These are phyloP conservation scores for Crocallis elinguaria DNA, from an alignment of 2,888 invertebrate genomes.

Conservation along the genomic window DNA sequence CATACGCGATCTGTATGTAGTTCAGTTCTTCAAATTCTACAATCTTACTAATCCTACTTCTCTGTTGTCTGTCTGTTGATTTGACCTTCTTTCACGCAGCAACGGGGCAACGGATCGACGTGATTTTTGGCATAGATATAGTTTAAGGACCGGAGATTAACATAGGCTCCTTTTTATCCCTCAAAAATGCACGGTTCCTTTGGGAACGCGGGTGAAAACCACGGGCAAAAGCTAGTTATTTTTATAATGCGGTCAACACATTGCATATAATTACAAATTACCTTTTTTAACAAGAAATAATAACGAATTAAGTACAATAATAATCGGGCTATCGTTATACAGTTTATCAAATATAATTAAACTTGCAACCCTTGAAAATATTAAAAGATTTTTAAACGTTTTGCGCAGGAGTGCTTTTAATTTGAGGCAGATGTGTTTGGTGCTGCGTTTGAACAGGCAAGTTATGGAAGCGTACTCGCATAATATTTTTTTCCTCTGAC, in stretches of 20 bases:
- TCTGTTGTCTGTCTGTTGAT: too few species aligned
- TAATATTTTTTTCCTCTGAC: neutral
- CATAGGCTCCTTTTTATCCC: too few species aligned
- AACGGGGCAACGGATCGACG: too few species aligned
- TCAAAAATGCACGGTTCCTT: too few species aligned
- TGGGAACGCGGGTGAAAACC: too few species aligned
- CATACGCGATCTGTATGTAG: too few species aligned
- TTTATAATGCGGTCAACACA: slow-evolving; percentile 4
- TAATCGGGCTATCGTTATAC: slow-evolving; percentile 27
- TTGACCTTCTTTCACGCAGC: too few species aligned
- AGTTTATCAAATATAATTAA: slow-evolving; percentile 54
- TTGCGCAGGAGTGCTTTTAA: slow-evolving; percentile 53
- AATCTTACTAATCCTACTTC: too few species aligned
- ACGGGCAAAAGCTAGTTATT: neutral
- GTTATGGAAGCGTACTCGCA: slow-evolving; percentile 10
- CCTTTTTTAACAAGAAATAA: slow-evolving; percentile 6
- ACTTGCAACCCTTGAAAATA: slow-evolving; percentile 47
- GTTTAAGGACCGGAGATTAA: too few species aligned
- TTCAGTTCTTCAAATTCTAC: too few species aligned
- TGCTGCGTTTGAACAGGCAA: slow-evolving; percentile 49
- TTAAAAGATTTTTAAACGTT: slow-evolving; percentile 66
- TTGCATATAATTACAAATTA: slow-evolving; percentile 21
- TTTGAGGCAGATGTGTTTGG: slow-evolving; percentile 59
- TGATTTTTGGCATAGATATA: too few species aligned
- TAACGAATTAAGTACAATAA: slow-evolving; percentile 13